phyloP scores from a whole-genome alignment of 2,113 vertebrate species.

The Corythaeola cristata region DNA sequence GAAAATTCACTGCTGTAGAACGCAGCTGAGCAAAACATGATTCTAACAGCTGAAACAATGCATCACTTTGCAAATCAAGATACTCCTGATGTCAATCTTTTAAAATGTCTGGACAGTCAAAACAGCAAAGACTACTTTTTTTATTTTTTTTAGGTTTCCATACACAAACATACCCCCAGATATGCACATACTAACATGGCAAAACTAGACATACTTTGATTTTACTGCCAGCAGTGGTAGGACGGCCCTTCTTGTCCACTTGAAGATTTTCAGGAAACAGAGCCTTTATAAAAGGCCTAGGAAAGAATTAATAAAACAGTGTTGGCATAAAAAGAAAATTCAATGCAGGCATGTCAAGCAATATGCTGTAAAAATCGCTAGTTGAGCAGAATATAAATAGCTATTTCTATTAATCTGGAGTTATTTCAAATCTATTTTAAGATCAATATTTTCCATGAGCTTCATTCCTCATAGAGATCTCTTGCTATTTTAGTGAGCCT shows the following conservation, averaged over 20 bases:
- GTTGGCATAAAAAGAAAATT: not conserved
- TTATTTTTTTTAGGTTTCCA: not conserved
- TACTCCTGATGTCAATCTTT: not conserved
- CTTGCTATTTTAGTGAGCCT: not conserved
- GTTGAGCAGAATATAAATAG: constrained; percentile 13
- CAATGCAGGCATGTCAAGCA: not conserved
- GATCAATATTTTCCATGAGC: not conserved
- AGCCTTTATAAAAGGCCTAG: constrained; percentile 92
- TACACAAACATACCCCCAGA: not conserved
- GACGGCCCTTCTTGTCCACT: constrained; percentile 96
- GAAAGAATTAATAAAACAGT: constrained; percentile 1
- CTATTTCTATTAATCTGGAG: constrained; percentile 5
- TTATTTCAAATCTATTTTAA: not conserved
- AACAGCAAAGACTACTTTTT: not conserved
- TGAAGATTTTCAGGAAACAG: constrained; percentile 95
- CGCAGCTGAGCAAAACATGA: not conserved
- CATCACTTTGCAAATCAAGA: not conserved
- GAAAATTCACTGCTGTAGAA: not conserved
- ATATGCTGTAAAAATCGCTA: not conserved
- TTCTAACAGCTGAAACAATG: not conserved
- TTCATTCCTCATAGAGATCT: not conserved
- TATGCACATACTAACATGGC: not conserved
- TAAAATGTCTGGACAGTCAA: not conserved
- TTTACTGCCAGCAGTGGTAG: constrained; percentile 96
- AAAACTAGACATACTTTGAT: constrained; percentile 86